Percentiles rank a stretch among this genome's conserved stretches.
These are phyloP conservation scores for Drymonia ruficornis DNA, from an alignment of 2,888 invertebrate species.

Conservation along the genomic window DNA sequence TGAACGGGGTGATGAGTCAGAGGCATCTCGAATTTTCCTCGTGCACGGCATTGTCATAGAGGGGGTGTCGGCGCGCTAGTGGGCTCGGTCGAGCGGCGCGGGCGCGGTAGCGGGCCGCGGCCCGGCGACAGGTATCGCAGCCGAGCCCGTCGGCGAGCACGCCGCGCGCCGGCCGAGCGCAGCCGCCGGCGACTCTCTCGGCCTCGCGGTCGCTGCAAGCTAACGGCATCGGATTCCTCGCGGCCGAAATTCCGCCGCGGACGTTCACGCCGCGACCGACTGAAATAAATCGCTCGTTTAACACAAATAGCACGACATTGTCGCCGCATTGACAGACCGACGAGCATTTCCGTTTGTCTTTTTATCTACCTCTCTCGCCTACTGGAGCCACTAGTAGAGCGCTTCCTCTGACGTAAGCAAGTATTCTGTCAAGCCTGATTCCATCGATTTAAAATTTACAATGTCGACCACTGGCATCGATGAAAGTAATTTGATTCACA, in stretches of 20 bases:
- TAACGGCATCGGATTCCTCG: conserved; percentile 80
- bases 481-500: conserved; percentile 55
- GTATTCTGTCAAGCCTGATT: conserved; percentile 59
- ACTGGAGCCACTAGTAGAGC: conserved; percentile 48
- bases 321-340: conserved; percentile 79
- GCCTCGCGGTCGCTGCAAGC: conserved; percentile 49
- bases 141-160: conserved; percentile 37
- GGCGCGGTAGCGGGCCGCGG: conserved; percentile 28
- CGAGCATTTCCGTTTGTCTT: conserved; percentile 78
- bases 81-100: conserved; percentile 42
- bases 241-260: conserved; percentile 81
- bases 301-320: conserved; percentile 82
- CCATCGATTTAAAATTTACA: conserved; percentile 45
- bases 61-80: conserved; percentile 55
- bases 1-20: conserved; percentile 72
- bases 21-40: conserved; percentile 80
- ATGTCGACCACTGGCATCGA: conserved; percentile 32
- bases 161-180: conserved; percentile 35
- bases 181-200: conserved; percentile 36
- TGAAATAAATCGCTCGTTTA: conserved; percentile 83
- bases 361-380: conserved; percentile 53
- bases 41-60: conserved; percentile 66
- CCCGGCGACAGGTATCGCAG: conserved; percentile 38
- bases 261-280: conserved; percentile 81
- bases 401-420: conserved; percentile 66